Evolutionary conservation across 2,113 vertebrate genomes (phyloP).

Genomic region (Orientallactaga bullata): DNA sequence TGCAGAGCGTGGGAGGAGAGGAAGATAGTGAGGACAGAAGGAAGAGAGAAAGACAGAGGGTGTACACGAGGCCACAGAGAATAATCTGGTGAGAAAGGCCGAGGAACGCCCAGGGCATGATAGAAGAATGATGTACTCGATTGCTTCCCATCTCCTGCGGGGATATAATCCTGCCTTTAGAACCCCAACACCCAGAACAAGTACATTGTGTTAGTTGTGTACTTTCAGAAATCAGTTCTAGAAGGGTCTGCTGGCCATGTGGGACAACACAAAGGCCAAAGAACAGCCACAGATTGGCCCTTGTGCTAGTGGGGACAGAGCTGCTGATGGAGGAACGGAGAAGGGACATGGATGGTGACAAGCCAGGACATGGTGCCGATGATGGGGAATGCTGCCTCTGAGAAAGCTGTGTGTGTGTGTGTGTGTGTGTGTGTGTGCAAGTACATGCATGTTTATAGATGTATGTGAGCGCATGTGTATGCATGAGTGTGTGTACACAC

Average conservation of each 20-base stretch:
- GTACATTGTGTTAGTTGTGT: not conserved
- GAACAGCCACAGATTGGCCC: not conserved
- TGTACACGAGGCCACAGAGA: not conserved
- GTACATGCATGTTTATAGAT: too few relatives aligned
- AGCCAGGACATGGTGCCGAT: not conserved
- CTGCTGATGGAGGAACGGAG: not conserved
- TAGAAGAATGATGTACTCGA: not conserved
- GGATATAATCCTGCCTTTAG: not conserved
- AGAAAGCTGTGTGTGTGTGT: not conserved
- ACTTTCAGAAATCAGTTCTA: not conserved
- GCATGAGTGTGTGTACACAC: not conserved
- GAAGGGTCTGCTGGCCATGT: not conserved
- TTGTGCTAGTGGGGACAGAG: not conserved
- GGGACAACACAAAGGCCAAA: not conserved
- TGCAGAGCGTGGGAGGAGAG: not conserved
- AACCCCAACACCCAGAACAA: not conserved
- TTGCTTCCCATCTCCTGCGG: not conserved
- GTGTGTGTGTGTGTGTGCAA: not conserved
- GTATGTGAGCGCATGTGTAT: not conserved
- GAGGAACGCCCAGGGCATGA: not conserved
- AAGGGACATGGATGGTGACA: not conserved
- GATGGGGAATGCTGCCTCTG: not conserved
- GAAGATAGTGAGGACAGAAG: too few relatives aligned
- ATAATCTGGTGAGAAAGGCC: not conserved
- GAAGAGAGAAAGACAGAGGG: accelerated